These are phyloP conservation scores for Morpho deidamia DNA, from an alignment of 2,888 invertebrate species.

Conservation along the genomic window DNA sequence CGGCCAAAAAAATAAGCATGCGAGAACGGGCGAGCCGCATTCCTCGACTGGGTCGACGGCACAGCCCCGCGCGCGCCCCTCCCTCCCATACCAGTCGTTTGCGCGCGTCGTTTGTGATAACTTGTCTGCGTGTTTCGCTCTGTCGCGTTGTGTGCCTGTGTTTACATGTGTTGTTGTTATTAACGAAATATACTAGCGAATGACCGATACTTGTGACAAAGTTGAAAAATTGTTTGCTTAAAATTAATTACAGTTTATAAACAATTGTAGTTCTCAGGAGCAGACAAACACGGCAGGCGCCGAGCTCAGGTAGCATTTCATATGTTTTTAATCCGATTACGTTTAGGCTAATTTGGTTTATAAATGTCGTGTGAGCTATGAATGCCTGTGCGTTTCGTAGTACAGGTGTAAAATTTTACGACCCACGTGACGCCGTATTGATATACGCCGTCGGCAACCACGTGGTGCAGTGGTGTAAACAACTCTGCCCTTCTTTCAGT, in stretches of 20 bases:
- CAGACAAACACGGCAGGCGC: slow-evolving; percentile 63
- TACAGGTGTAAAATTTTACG: slow-evolving; percentile 43
- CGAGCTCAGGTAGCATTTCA: slow-evolving; percentile 69
- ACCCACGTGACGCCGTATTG: slow-evolving; percentile 61
- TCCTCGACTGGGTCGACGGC: slow-evolving; percentile 71
- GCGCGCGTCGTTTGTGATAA: slow-evolving; percentile 60
- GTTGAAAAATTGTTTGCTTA: slow-evolving; percentile 35
- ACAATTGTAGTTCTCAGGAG: slow-evolving; percentile 48
- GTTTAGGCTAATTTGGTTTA: slow-evolving; percentile 42
- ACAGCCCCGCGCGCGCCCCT: slow-evolving; percentile 47
- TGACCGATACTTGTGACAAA: slow-evolving; percentile 54
- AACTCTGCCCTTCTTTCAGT: slow-evolving; percentile 53
- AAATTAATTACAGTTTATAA: slow-evolving; percentile 31
- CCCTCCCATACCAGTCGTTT: slow-evolving; percentile 51
- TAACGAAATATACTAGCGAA: slow-evolving; percentile 44
- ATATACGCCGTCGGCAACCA: slow-evolving; percentile 45
- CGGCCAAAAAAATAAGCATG: slow-evolving; percentile 58
- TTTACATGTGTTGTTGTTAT: slow-evolving; percentile 69
- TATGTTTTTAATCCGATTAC: slow-evolving; percentile 64
- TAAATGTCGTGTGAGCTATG: slow-evolving; percentile 27
- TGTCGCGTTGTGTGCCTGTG: slow-evolving; percentile 51
- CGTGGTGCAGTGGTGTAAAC: slow-evolving; percentile 69
- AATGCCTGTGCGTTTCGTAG: slow-evolving; percentile 33
- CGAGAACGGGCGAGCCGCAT: slow-evolving; percentile 69
- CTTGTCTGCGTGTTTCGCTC: slow-evolving; percentile 43